phyloP scores from a whole-genome alignment of 2,888 invertebrate genomes.

The Drosophila ustulata region DNA sequence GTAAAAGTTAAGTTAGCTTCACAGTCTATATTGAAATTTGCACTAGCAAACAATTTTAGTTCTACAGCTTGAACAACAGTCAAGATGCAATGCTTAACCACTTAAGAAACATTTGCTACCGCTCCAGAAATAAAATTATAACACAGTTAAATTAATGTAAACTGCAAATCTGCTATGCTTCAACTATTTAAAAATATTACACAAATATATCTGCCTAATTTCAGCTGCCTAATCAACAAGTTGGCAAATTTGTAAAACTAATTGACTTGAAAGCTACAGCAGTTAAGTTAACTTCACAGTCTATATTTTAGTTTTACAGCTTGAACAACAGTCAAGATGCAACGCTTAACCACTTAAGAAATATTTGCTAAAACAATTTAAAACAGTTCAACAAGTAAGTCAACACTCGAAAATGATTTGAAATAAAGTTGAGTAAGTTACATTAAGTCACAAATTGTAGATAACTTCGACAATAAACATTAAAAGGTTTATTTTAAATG shows the following conservation, averaged over 20 bases:
- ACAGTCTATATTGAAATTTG: not conserved
- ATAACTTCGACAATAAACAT: not conserved
- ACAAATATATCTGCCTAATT: not conserved
- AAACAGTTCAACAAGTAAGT: not conserved
- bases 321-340: not conserved
- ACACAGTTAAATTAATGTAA: not conserved
- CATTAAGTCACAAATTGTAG: not conserved
- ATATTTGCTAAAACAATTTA: not conserved
- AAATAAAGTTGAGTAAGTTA: not conserved
- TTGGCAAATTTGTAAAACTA: too few relatives aligned
- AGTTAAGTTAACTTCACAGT: not conserved
- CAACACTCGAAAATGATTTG: not conserved
- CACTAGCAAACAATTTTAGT: too few relatives aligned
- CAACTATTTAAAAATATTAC: not conserved
- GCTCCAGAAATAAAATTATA: not conserved
- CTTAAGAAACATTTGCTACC: not conserved
- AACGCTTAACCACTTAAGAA: not conserved
- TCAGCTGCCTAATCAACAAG: not conserved
- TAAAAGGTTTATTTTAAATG: slow-evolving; percentile 8
- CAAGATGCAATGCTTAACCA: not conserved
- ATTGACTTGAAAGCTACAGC: not conserved
- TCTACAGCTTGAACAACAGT: too few relatives aligned
- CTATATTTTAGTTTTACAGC: too few relatives aligned
- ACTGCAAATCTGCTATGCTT: not conserved
- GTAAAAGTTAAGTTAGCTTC: too few relatives aligned